Percentiles rank a stretch among this genome's conserved stretches.
These are phyloP conservation scores for Synanthedon andrenaeformis DNA, from an alignment of 2,888 invertebrate species.

Conservation along the genomic window DNA sequence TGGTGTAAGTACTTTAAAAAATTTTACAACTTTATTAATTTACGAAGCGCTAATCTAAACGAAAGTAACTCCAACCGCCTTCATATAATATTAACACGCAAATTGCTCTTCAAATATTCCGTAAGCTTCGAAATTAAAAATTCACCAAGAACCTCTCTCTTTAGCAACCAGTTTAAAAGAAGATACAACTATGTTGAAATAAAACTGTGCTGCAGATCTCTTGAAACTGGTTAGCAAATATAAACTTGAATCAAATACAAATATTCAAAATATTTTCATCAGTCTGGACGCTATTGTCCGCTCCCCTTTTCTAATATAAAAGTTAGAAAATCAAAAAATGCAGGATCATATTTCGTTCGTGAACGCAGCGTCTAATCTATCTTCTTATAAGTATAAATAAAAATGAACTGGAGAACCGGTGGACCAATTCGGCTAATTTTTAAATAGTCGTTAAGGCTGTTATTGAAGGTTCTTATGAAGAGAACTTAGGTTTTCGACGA, in stretches of 20 bases:
- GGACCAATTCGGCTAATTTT: neutral
- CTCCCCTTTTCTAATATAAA: constrained; percentile 29
- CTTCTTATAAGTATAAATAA: neutral
- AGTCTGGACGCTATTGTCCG: constrained; percentile 34
- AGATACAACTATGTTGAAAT: constrained; percentile 4
- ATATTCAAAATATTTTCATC: constrained; percentile 63
- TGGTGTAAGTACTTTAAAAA: too few relatives aligned
- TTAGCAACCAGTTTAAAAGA: constrained; percentile 18
- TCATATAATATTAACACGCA: constrained; percentile 28
- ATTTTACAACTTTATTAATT: too few relatives aligned
- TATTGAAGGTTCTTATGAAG: too few relatives aligned
- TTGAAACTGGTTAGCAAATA: constrained; percentile 15
- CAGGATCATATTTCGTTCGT: constrained; percentile 1
- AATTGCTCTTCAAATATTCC: constrained; percentile 40
- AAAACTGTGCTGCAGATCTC: constrained; percentile 12
- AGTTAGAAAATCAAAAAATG: constrained; percentile 12
- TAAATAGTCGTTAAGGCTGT: neutral
- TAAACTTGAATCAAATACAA: constrained; percentile 37
- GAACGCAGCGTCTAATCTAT: neutral
- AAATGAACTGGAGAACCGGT: too few relatives aligned
- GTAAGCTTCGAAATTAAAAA: constrained; percentile 44
- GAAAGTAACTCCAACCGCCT: neutral
- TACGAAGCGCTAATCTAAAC: too few relatives aligned
- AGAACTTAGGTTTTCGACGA: too few relatives aligned
- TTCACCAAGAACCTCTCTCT: constrained; percentile 15